Evolutionary conservation across 1,140 invertebrate species (phyloP), one percentile per base, ranked within the genome.

Genomic region (Drosophila mojavensis): DNA sequence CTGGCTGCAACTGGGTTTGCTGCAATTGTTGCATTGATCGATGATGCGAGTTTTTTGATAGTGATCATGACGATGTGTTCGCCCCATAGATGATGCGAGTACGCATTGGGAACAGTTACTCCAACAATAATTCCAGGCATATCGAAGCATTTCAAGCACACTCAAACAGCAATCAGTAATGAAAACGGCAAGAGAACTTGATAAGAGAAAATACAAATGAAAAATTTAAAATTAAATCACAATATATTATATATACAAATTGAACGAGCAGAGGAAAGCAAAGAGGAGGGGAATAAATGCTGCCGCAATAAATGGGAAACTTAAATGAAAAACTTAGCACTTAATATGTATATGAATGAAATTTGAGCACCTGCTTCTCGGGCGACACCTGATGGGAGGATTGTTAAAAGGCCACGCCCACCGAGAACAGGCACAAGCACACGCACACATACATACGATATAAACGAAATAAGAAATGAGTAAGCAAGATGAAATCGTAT

Each of bases 111-210:
- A 80, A 79, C 81, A 79, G 65, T 75, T 85, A 83, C 66, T 73
- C 79, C 83, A 88, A 86, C 83, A 86, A 86, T 86, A 86, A 86
- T 86, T 86, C 77, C 83, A 86, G 83, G 83, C 83, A 86, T 86
- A 86, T 86, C 83, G 83, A 86, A 89, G 83, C 83, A 86, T 86
- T 86, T 86, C 71, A 70, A 88, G 43, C 43, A 50, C 60, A 75
- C 67, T 70, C 75, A 71, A 55, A 58, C 61, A 78, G 72, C 47
- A 65, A 65, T 70, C 73, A 71, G 43, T 33, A 54, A 47, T 3
- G 43, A 47, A 45, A 56, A 69, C 43, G 39, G 10, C 47, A 62
- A 67, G 71, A 53, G 30, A 64, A 65, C 72, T 63, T 43, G 76
- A 79, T 77, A 80, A 86, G 70, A 60, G 39, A 2, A 24, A 72